Conservation (phyloP, 2,888 invertebrate genomes). For the Apodemia zela region DNA sequence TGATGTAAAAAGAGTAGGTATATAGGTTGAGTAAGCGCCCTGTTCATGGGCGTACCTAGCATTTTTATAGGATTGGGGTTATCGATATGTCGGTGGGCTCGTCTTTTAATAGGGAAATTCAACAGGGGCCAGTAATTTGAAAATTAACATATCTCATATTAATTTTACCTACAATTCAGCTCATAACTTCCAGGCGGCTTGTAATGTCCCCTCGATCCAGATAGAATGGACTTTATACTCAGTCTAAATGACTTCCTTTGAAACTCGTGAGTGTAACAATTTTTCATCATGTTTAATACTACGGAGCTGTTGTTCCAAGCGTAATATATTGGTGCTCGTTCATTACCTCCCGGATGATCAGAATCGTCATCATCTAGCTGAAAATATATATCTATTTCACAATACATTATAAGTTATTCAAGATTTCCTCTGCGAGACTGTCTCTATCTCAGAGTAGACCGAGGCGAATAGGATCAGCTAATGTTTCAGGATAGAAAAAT, state of each 20-base stretch:
- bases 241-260: slow-evolving; percentile 41
- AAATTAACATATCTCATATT: background rate
- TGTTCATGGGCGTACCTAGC: too few relatives aligned
- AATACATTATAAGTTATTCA: background rate
- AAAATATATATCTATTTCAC: background rate
- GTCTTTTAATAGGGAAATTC: too few relatives aligned
- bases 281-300: slow-evolving; percentile 59
- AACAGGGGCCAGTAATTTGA: too few relatives aligned
- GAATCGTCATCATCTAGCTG: slow-evolving; percentile 9
- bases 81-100: too few relatives aligned
- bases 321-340: slow-evolving; percentile 37
- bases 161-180: slow-evolving; percentile 33
- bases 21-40: too few relatives aligned
- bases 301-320: slow-evolving; percentile 77
- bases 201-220: slow-evolving; percentile 49
- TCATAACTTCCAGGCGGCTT: slow-evolving; percentile 54
- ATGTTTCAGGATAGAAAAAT: too few relatives aligned
- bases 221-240: slow-evolving; percentile 43
- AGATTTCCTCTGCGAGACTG: too few relatives aligned
- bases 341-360: background rate
- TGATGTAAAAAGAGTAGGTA: too few relatives aligned
- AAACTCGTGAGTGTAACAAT: slow-evolving; percentile 65
- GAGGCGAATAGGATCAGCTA: too few relatives aligned
- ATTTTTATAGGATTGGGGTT: too few relatives aligned
- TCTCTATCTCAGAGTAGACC: too few relatives aligned